Conservation (phyloP, 35 echinoderm and acorn worm species). For the Hemicentrotus pulcherrimus region DNA sequence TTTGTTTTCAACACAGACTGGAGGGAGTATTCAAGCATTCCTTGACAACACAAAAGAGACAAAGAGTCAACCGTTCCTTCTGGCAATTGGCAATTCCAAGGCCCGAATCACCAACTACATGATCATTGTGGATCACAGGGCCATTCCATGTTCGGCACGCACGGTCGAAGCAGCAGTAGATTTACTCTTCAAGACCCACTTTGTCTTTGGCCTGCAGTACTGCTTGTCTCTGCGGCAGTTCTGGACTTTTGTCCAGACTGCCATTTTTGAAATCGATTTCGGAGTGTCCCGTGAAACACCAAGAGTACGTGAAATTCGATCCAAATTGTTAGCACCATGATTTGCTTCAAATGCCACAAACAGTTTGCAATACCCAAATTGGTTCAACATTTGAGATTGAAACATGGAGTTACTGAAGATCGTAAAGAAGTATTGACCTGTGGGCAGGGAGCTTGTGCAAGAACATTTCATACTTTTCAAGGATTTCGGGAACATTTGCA, state of each 20-base stretch:
- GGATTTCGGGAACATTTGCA: slow-evolving; percentile 52
- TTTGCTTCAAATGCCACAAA: slow-evolving; percentile 52
- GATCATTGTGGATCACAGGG: slow-evolving; percentile 35
- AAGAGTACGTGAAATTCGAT: slow-evolving; percentile 45
- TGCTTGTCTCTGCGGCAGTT: slow-evolving; percentile 30
- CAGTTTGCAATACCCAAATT: slow-evolving; percentile 1
- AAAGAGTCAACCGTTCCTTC: slow-evolving; percentile 36
- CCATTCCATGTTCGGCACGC: slow-evolving; percentile 24
- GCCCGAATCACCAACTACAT: slow-evolving; percentile 15
- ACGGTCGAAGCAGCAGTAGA: slow-evolving; percentile 28
- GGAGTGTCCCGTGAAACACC: slow-evolving; percentile 38
- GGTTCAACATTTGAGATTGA: slow-evolving; percentile 47
- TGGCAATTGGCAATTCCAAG: slow-evolving; percentile 17
- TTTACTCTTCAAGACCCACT: slow-evolving; percentile 49
- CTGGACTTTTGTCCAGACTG: slow-evolving; percentile 53
- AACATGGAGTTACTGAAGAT: slow-evolving; percentile 47
- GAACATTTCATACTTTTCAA: slow-evolving; percentile 62
- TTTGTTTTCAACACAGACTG: slow-evolving; percentile 35
- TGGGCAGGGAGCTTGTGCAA: slow-evolving; percentile 55
- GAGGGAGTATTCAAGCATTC: slow-evolving; percentile 36
- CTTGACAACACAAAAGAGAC: background rate
- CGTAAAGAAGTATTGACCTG: slow-evolving; percentile 50
- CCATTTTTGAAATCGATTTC: slow-evolving; percentile 45
- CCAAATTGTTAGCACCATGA: slow-evolving; percentile 42
- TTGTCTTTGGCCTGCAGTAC: slow-evolving; percentile 51